Base-by-base conservation (phyloP, 64 coral and sea anemone species). In the Montipora foliosa region DNA sequence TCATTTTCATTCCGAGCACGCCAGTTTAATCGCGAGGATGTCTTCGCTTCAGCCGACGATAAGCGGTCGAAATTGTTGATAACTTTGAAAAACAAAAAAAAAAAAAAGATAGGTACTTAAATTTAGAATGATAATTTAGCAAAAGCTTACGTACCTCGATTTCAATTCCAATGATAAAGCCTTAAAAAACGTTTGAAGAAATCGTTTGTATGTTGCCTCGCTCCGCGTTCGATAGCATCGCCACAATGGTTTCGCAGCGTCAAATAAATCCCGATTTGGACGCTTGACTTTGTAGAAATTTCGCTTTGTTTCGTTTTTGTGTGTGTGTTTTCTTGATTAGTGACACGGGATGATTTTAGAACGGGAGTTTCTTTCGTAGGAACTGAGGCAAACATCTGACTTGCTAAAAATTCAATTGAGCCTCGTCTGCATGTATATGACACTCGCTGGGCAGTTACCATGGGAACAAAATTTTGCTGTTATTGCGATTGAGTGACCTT, bases 151-250 rank as follows among this genome's bases (percentile, higher is more conserved):
- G 68, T 86, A 86, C 82, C 82, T 50, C 66, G 66, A 72, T 86
- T 86, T 49, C 45, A 71, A 72, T 86, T 71, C 82, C 66, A 71
- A 72, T 72, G 66, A 46, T 62, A 72, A 2, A 66, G 44, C 37
- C 67, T 86, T 45, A 86, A 84, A 67, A 68, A 86, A 71, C 82
- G 46, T 86, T 71, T 86, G 20, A 72, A 70, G 19, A 48, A 68
- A 69, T 68, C 6, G 13, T 44, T 64, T 4, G 62, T 70, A 46
- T 86, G 67, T 50, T 60, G 47, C 2, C 16, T 0, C 10, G 17
- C 44, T 86, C 68, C 46, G 19, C 45, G 45, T 71, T 50, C 8
- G 11, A 47, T 78, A 51, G 50, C 82, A 86, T 86, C 17, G 45
- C 66, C 2, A 37, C 55, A 17, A 15, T 64, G 9, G 3, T 64